Base-by-base conservation (phyloP, 2,888 invertebrate genomes). In the Drosophila mimetica region DNA sequence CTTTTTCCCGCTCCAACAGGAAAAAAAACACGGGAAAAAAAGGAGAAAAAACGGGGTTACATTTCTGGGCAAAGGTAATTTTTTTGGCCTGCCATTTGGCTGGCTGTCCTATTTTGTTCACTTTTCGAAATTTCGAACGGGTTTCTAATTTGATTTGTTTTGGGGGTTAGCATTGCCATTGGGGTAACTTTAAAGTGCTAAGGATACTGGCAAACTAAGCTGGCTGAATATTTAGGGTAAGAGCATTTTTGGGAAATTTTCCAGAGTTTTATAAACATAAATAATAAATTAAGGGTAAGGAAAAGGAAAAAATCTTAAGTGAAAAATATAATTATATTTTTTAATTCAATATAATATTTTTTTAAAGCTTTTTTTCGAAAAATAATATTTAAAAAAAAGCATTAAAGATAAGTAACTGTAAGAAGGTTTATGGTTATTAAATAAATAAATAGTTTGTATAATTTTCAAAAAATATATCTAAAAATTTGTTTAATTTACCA, bases 21-120 rank as follows among this genome's bases (percentile, higher is more conserved):
- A 53, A 53, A 37, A 61, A 53, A 37, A 60, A 32, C 36, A 53
- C 16, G 30, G 13, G 48, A 48, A 59, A 48, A 59, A 73, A 25
- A 28, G 36, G 3, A 32, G 36, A 46, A 46, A 60, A 71, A 80
- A 77, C 52, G 77, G 81, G 70, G 61, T 65, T 60, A 53, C 58
- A 51, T 74, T 66, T 71, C 65, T 69, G 69, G 48, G 69, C 36
- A 81, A 85, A 81, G 88, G 88, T 81, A 87, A 78, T 87, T 80
- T 83, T 70, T 85, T 74, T 36, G 9, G 32, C 11, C 28, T 13
- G 53, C 36, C 46, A 48, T 46, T 71, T 47, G 36, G 48, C 42
- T 25, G 47, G 72, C 57, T 70, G 57, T 74, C 74, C 74, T 71
- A 70, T 79, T 57, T 79, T 60, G 51, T 50, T 47, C 30, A 54